Percentiles rank a stretch among this genome's conserved stretches.
These are phyloP conservation scores for Scaeva pyrastri DNA, from an alignment of 2,888 invertebrate genomes.

Conservation along the genomic window DNA sequence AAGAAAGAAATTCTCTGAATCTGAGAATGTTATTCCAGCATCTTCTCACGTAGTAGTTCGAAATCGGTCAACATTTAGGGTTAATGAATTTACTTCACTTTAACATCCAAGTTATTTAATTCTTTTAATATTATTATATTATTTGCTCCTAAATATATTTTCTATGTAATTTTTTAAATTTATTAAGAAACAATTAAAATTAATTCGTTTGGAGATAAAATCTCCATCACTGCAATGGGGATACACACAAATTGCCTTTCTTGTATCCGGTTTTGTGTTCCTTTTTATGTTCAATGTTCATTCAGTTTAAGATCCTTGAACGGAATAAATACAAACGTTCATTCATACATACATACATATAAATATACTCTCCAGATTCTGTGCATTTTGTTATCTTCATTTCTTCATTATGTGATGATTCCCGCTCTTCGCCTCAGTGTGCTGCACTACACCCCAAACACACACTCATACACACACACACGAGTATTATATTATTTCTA, in stretches of 20 bases:
- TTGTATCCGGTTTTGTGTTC: slow-evolving; percentile 37
- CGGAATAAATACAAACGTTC: neutral
- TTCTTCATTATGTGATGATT: neutral
- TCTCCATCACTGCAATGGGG: neutral
- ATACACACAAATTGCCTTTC: slow-evolving; percentile 55
- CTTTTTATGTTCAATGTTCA: slow-evolving; percentile 16
- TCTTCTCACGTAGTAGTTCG: too few relatives aligned
- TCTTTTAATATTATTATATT: too few relatives aligned
- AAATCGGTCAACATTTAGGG: too few relatives aligned
- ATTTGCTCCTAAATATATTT: too few relatives aligned
- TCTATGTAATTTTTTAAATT: slow-evolving; percentile 12
- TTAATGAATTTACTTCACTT: too few relatives aligned
- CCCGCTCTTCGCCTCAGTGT: too few relatives aligned
- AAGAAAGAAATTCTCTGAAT: too few relatives aligned
- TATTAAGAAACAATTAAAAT: slow-evolving; percentile 47
- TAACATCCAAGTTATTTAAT: too few relatives aligned
- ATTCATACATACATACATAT: too few relatives aligned
- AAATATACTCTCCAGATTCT: neutral
- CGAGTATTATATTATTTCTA: slow-evolving; percentile 13
- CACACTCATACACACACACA: slow-evolving; percentile 21
- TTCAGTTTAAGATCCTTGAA: slow-evolving; percentile 19
- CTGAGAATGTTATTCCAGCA: too few relatives aligned
- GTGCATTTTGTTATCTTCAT: slow-evolving; percentile 55
- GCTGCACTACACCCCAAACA: too few relatives aligned
- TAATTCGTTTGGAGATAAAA: slow-evolving; percentile 48